Evolutionary conservation across 2,888 invertebrate species (phyloP), one percentile per base, ranked within the genome.

Genomic region (Drosophila rubida): DNA sequence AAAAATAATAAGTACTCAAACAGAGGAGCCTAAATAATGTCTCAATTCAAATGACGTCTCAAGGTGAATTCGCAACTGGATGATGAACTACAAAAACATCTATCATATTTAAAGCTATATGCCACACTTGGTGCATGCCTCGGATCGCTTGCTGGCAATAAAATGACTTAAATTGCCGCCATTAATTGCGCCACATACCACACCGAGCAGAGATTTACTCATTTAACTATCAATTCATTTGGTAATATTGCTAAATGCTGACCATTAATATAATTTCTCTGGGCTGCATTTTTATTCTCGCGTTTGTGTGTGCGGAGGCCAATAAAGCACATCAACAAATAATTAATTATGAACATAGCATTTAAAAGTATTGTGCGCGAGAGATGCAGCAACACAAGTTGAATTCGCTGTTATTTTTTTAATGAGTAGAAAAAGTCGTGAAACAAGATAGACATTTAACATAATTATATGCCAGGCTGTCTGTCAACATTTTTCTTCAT

Each of bases 401-500:
- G 27, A 61, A 55, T 51, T 9, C 44, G 39, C 39, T 39, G 25
- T 22, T 50, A 50, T 63, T 63, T 50, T 55, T 63, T 63, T 44
- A 57, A 61, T 49, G 54, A 57, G 37, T 41, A 23, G 39, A 22
- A 49, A 41, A 58, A 30, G 35, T 16, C 44, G 62, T 27, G 41
- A 35, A 46, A 57, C 35, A 57, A 67, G 62, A 53, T 58, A 44
- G 63, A 64, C 63, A 64, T 54, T 53, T 46, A 49, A 58, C 62
- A 67, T 57, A 49, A 64, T 64, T 60, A 42, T 54, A 8, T 51
- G 51, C 22, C 48, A 14, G 27, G 0, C 45, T 67, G 68, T 39
- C 54, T 60, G 57, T 69, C 59, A 60, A 48, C 63, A 75, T 65
- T 61, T 67, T 61, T 76, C 65, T 68, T 66, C 59, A 77, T 80